These are phyloP conservation scores for Nyleta sp. DNA, from an alignment of 2,888 invertebrate genomes.

Conservation along the genomic window DNA sequence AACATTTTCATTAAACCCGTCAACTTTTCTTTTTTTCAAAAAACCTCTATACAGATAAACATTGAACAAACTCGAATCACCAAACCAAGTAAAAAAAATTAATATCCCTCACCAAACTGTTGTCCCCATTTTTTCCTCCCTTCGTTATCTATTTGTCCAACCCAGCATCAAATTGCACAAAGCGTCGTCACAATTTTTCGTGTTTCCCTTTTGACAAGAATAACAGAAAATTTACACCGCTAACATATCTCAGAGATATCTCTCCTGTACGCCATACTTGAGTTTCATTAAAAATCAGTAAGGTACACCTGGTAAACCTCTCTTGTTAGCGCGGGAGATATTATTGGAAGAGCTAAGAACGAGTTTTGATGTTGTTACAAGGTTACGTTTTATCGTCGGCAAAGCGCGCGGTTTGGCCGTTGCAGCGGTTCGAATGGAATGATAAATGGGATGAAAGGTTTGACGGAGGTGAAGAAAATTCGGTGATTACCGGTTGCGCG, in stretches of 20 bases:
- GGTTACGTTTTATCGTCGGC: slow-evolving; percentile 41
- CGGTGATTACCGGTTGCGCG: slow-evolving; percentile 24
- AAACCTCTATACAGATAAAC: too few species aligned
- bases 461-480: slow-evolving; percentile 40
- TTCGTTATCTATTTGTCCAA: too few species aligned
- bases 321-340: slow-evolving; percentile 43
- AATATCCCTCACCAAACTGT: too few species aligned
- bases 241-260: slow-evolving; percentile 19
- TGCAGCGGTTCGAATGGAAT: slow-evolving; percentile 28
- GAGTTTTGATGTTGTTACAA: slow-evolving; percentile 47
- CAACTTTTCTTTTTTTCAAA: too few species aligned
- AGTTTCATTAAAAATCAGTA: slow-evolving; percentile 48
- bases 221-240: slow-evolving; percentile 8
- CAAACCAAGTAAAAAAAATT: too few species aligned
- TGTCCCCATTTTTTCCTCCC: too few species aligned
- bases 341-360: slow-evolving; percentile 48
- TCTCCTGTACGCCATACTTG: slow-evolving; percentile 19
- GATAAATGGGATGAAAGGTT: slow-evolving; percentile 40
- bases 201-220: slow-evolving; percentile 1
- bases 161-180: background rate
- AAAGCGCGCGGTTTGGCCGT: slow-evolving; percentile 29
- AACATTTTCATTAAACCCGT: too few species aligned
- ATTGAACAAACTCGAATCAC: too few species aligned
- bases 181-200: background rate
- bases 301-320: slow-evolving; percentile 42